Conservation (phyloP, 2,113 vertebrate species). For the Candoia aspera region DNA sequence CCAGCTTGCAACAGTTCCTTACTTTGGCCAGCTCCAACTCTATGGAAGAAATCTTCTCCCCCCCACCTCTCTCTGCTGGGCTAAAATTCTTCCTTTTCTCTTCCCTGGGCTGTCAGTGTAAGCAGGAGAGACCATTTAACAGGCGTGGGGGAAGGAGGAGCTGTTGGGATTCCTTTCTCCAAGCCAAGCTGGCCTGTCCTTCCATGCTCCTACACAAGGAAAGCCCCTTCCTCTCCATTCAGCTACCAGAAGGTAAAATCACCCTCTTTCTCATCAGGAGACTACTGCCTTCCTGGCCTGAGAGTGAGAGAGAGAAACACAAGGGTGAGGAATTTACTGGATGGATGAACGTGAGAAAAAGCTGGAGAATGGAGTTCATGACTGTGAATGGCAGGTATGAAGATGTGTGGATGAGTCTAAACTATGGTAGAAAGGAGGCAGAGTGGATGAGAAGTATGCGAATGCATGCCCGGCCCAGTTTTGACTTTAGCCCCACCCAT, state of each 20-base stretch:
- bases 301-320: neutral
- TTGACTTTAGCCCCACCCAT: neutral
- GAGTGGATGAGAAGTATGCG: neutral
- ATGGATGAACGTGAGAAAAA: neutral
- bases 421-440: neutral
- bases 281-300: neutral
- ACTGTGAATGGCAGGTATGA: neutral
- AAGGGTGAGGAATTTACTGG: neutral
- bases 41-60: too few species aligned
- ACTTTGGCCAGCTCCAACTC: too few species aligned
- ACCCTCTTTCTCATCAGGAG: neutral
- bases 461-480: neutral
- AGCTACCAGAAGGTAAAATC: neutral
- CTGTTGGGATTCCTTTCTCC: neutral
- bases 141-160: neutral
- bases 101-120: neutral
- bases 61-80: neutral
- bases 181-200: neutral
- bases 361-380: neutral
- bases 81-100: neutral
- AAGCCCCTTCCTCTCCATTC: neutral
- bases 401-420: neutral
- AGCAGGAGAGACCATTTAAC: neutral
- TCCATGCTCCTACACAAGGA: neutral
- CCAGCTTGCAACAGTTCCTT: too few species aligned